phyloP scores from a whole-genome alignment of 2,797 vertebrate genomes.

The Cynopterus sphinx region DNA sequence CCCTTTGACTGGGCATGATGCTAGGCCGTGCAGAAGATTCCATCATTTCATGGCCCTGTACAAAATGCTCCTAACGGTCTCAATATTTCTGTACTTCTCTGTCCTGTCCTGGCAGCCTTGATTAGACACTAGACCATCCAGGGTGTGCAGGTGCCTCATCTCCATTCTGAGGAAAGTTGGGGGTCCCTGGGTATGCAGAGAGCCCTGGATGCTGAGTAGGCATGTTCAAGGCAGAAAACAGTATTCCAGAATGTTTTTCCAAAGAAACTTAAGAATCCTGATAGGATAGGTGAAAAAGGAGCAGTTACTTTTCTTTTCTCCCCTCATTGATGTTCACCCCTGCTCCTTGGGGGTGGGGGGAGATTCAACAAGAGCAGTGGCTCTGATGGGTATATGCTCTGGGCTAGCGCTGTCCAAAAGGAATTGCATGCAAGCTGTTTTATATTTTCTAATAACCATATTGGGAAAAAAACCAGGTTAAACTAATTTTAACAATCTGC shows the following conservation, averaged over 20 bases:
- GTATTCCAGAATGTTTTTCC: slow-evolving; percentile 1
- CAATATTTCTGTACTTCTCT: background rate
- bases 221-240: background rate
- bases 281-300: background rate
- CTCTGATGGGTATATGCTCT: background rate
- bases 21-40: background rate
- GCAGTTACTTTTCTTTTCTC: background rate
- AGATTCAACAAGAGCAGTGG: background rate
- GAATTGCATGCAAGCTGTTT: background rate
- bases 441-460: background rate
- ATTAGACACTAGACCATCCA: background rate
- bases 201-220: background rate
- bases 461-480: background rate
- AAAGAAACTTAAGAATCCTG: background rate
- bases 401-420: background rate
- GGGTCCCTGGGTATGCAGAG: background rate
- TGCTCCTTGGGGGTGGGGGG: background rate
- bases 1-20: background rate
- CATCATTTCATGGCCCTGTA: background rate
- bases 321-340: background rate
- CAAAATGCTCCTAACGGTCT: background rate
- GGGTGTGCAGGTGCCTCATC: background rate
- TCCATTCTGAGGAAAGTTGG: background rate
- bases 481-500: background rate
- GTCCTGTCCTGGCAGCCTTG: background rate